Base-by-base conservation (phyloP, 2,113 vertebrate species). In the Diadophis punctatus region DNA sequence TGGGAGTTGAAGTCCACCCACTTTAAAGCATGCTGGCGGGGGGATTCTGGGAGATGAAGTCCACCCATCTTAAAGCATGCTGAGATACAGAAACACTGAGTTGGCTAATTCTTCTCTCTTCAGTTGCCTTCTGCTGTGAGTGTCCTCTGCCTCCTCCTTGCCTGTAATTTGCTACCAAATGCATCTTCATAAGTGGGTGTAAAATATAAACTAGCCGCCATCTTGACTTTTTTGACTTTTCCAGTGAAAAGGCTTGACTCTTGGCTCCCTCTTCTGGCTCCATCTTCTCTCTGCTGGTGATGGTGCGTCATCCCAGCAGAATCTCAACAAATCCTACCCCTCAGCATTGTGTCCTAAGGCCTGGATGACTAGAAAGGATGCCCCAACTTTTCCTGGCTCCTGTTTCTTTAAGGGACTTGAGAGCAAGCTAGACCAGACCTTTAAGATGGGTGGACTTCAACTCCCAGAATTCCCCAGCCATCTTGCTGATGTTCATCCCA, bases 1-100 rank as follows among this genome's bases (percentile, higher is more conserved):
- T 80, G 63, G 63, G 63, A 74, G 2, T 34, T 1, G 63, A 60
- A 60, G 63, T 18, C n/a, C 63, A 34, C 4, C 12, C 30, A 34
- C 1, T 1, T 0, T 22, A 56, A 56, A 56, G 0, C 1, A 25
- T 4, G 3, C 60, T 63, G 3, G 1, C 4, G 14, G 30, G 27
- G 30, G 60, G 6, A 68, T 68, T 68, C 30, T 68, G 60, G 60
- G 60, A n/a, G 4, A 14, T 5, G 30, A 58, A 27, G 60, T n/a
- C 60, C 60, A n/a, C 30, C 1, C 27, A 12, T 0, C 27, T 14
- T 63, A 27, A 63, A 30, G 10, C 14, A n/a, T 30, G 60, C 60
- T 12, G 30, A n/a, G 23, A 25, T 25, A 5, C 0, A 27, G 27
- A n/a, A 68, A 68, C 11, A 5, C 4, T n/a, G 11, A 12, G 1